Base-by-base conservation (phyloP, 2,888 invertebrate genomes). In the Agonopterix arenella region DNA sequence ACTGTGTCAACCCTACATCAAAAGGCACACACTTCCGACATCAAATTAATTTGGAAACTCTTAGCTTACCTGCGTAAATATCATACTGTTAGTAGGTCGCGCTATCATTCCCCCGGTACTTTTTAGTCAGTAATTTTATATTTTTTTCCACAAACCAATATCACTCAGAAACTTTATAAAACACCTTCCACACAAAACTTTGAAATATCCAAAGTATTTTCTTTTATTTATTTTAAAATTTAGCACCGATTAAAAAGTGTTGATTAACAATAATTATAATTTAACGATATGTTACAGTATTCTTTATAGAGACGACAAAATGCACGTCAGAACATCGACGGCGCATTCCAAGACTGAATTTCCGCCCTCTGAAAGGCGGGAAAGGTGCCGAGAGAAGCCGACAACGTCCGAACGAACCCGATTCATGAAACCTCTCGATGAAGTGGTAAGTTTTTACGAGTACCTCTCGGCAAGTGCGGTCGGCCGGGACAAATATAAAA, bases 361-460 rank as follows among this genome's bases (percentile, higher is more conserved):
- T 70, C 76, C 77, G 74, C 81, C 81, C 84, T 76, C 84, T 76
- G 72, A 72, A 77, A 69, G 53, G 59, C 48, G 53, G 82, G 81
- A 81, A 51, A 48, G 38, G 18, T 36, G 28, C 69, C 77, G 75
- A 75, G 51, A 47, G 46, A 48, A 3, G 9, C 43, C 13, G 52
- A 50, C 3, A 10, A 5, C 8, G 45, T 60, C 69, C 69, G 68
- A 61, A 58, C 10, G 59, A 54, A 59, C 66, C 68, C 81, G 80
- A 79, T 79, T 78, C 76, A 79, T 76, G 73, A 80, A 79, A 75
- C 82, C 76, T 81, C 83, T 80, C 82, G 84, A 85, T 86, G 85
- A 84, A 85, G 85, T 84, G 84, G 84, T 85, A 84, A 84, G 82
- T 84, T 86, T 85, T 85, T 84, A 86, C 77, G 83, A 83, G 76